Base-by-base conservation (phyloP, 1,140 invertebrate species). In the Zophobas morio region DNA sequence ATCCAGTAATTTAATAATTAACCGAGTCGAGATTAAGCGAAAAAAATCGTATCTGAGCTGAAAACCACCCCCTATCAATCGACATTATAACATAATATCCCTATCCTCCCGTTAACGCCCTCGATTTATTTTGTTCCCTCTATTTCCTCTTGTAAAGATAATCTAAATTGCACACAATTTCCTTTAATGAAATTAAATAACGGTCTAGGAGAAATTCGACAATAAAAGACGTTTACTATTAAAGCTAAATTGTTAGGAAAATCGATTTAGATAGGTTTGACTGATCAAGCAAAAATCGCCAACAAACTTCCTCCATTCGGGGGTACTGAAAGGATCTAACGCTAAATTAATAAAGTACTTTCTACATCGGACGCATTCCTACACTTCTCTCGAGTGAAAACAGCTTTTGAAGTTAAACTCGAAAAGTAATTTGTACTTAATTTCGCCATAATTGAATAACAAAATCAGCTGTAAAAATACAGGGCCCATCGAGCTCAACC, bases 131-230 rank as follows among this genome's bases (percentile, higher is more conserved):
- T 66, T 42, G 36, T 66, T 66, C 60, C 60, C 60, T 78, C 71
- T 74, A 49, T 63, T 74, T 57, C 53, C 56, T 70, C 72, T 63
- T 63, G 54, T 60, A 63, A 53, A 80, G 79, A 80, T 80, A 80
- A 80, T 78, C 79, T 78, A 80, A 80, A 80, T 80, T 78, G 76
- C 76, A 75, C 42, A 75, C 79, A 75, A 80, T 80, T 78, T 78
- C 73, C 76, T 75, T 75, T 75, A 80, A 80, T 80, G 63, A 80
- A 80, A 80, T 80, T 77, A 66, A 66, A 66, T 66, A 46, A 66
- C 60, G 60, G 60, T 66, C 60, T 66, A 66, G 60, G 37, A 66
- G 60, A 66, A 66, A 66, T 66, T 66, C 60, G 60, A 66, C 60
- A 66, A 66, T 66, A 66, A 66, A 66, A 66, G 60, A 66, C 60